A percentile compares a stretch with the other conserved stretches of the same genome.
phyloP scores from a whole-genome alignment of 2,888 invertebrate genomes.

The Anticlea derivata region DNA sequence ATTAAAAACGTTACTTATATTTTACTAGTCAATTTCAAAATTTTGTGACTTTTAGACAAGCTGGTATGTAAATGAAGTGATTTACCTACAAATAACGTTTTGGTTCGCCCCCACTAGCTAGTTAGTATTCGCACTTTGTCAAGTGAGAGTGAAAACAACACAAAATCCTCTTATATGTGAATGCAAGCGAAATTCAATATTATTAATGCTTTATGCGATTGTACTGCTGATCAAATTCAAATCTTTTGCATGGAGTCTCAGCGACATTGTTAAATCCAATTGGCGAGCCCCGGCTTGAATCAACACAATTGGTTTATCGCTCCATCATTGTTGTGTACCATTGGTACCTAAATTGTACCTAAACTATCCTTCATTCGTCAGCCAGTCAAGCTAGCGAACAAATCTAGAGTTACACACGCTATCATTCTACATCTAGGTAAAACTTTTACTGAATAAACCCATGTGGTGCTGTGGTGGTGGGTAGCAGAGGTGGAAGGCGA shows the following conservation, averaged over 20 bases:
- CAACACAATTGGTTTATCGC: constrained; percentile 9
- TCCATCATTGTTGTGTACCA: background rate
- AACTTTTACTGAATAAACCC: no score
- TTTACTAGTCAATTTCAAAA: no score
- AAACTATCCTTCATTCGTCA: background rate
- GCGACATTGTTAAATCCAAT: constrained; percentile 19
- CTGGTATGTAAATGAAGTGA: no score
- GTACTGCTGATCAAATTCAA: background rate
- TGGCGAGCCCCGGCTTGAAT: constrained; percentile 3
- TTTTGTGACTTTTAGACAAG: no score
- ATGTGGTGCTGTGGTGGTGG: no score
- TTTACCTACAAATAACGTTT: no score
- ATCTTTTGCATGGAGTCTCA: constrained; percentile 4
- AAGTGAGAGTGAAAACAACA: no score
- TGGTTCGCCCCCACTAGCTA: no score
- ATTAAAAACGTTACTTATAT: no score
- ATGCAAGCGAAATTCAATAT: background rate
- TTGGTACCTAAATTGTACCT: no score
- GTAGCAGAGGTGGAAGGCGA: no score
- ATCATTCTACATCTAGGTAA: background rate
- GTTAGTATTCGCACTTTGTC: no score
- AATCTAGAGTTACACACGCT: background rate
- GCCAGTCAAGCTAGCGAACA: background rate
- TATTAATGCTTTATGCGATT: background rate
- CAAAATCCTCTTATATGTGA: background rate